phyloP scores from a whole-genome alignment of 2,888 invertebrate species.

The Synergus laeviventris region DNA sequence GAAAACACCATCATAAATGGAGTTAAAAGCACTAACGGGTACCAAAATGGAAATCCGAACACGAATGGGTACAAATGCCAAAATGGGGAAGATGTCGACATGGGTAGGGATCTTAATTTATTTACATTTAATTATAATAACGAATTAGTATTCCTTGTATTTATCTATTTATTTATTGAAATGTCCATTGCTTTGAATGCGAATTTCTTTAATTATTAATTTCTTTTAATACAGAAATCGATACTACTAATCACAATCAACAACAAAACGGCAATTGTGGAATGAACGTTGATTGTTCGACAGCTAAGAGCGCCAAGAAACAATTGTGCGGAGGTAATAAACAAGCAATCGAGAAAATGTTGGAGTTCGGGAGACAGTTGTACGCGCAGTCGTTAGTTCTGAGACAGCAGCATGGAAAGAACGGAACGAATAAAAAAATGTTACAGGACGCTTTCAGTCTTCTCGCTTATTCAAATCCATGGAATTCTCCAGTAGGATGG shows the following conservation, averaged over 20 bases:
- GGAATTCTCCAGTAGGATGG: slow-evolving; percentile 97
- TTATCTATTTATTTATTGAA: slow-evolving; percentile 10
- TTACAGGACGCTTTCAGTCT: slow-evolving; percentile 98
- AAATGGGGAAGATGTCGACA: slow-evolving; percentile 84
- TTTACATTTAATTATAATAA: too few species aligned
- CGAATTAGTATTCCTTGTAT: background rate
- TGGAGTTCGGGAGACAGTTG: slow-evolving; percentile 95
- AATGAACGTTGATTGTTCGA: slow-evolving; percentile 58
- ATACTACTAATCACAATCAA: slow-evolving; percentile 69
- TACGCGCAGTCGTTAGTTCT: slow-evolving; percentile 93
- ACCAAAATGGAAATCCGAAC: slow-evolving; percentile 79
- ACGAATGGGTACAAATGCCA: slow-evolving; percentile 78
- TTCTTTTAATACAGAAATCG: slow-evolving; percentile 75
- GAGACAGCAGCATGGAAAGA: slow-evolving; percentile 88
- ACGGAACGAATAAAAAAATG: slow-evolving; percentile 92
- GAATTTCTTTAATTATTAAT: background rate
- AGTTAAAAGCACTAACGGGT: slow-evolving; percentile 77
- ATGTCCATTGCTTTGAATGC: slow-evolving; percentile 6
- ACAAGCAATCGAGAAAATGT: slow-evolving; percentile 93
- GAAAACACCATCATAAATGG: slow-evolving; percentile 77
- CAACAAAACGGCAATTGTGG: slow-evolving; percentile 63
- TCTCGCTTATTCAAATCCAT: slow-evolving; percentile 97
- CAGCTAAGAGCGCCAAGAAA: slow-evolving; percentile 71
- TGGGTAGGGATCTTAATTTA: slow-evolving; percentile 79
- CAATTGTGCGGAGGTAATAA: slow-evolving; percentile 84